Evolutionary conservation across 2,113 vertebrate genomes (phyloP), one percentile per base, ranked within the genome.

Genomic region (Ageneiosus marmoratus): DNA sequence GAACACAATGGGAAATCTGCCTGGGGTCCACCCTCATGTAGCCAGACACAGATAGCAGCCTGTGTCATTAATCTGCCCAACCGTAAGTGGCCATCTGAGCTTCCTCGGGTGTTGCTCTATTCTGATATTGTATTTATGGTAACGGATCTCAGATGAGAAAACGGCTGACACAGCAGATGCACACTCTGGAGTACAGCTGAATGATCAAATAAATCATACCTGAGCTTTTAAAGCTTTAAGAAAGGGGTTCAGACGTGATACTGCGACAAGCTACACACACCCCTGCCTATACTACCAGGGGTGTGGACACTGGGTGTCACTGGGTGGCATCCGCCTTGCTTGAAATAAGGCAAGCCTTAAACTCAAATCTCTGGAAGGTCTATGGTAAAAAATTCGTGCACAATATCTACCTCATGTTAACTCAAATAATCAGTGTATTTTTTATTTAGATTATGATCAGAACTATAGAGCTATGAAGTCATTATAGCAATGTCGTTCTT

Each of bases 161-260:
- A 58, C n/a, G 18, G 83, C 83, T 55, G 83, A 85, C 62, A 85
- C 69, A 76, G 69, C 83, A 83, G 56, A 69, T 77, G 20, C 29
- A 63, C 4, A 32, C 53, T 27, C 62, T 58, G 60, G 22, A 41
- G 2, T 3, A 74, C 15, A 82, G 65, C 29, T 56, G 22, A 51
- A 37, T 85, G 20, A 76, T 24, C 11, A 5, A 53, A 76, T 5
- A 15, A 22, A 11, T 5, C 20, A 11, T 12, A 32, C 51, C 37
- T 22, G 41, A 58, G 51, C 34, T 20, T 37, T 55, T 12, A 76
- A n/a, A 15, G 24, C 77, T 65, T 60, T 62, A 10, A 6, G 1
- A 15, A 4, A 55, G 7, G 44, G 29, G 18, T 50, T 27, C 5
- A 10, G 24, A 5, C 2, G 8, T 0, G 16, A 27, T 53, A 58